A percentile compares a stretch with the other conserved stretches of the same genome.
These are phyloP conservation scores for Sinhomidia bicolor DNA, from an alignment of 2,888 invertebrate genomes.

Conservation along the genomic window DNA sequence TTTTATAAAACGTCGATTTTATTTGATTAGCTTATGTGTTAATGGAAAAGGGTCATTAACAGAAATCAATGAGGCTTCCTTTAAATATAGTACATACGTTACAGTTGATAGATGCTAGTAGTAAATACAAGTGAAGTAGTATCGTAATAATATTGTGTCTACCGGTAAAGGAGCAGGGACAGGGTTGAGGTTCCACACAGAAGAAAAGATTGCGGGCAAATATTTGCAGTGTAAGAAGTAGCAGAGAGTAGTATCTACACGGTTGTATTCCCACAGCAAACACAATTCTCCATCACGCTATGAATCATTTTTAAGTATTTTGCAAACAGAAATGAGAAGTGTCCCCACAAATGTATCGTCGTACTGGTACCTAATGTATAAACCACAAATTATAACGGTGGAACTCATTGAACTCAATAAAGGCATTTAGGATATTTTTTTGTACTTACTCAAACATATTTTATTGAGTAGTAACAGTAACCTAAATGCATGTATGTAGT, in stretches of 20 bases:
- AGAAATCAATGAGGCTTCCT: slow-evolving; percentile 36
- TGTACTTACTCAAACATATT: background rate
- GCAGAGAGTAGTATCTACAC: slow-evolving; percentile 25
- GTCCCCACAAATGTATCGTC: slow-evolving; percentile 4
- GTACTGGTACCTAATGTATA: background rate
- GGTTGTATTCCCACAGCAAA: slow-evolving; percentile 47
- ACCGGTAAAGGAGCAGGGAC: background rate
- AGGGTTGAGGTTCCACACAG: slow-evolving; percentile 17
- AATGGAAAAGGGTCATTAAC: slow-evolving; percentile 3
- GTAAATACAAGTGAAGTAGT: too few species aligned
- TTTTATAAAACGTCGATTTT: too few species aligned
- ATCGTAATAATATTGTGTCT: too few species aligned
- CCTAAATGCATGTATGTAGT: background rate
- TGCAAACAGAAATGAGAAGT: slow-evolving; percentile 60
- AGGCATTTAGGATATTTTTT: background rate
- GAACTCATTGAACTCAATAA: too few species aligned
- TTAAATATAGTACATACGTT: background rate
- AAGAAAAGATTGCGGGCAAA: slow-evolving; percentile 57
- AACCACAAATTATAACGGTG: background rate
- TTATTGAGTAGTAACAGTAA: background rate
- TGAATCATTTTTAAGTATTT: slow-evolving; percentile 65
- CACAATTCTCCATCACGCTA: slow-evolving; percentile 55
- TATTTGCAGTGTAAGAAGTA: slow-evolving; percentile 39
- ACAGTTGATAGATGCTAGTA: background rate
- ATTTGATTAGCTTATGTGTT: slow-evolving; percentile 10